Base-by-base conservation (phyloP, 2,113 vertebrate genomes). In the Myocastor coypus region DNA sequence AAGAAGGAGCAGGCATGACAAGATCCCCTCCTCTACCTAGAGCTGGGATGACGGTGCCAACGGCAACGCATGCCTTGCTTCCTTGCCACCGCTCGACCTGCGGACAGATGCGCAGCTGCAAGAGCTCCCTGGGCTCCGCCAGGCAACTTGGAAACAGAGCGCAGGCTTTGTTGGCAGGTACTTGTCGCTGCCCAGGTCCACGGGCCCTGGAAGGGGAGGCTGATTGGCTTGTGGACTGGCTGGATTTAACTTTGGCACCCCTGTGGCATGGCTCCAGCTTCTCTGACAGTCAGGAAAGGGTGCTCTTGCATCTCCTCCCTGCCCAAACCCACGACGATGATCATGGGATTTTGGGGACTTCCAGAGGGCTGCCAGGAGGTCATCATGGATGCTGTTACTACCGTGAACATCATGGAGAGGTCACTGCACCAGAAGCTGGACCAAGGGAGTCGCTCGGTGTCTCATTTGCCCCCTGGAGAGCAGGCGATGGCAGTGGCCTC, bases 1-100 rank as follows among this genome's bases (percentile, higher is more conserved):
- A 61, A 32, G 28, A 69, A 17, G 64, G 13, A 1, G 14, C 1
- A 3, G 71, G 30, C 22, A 42, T 1, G 6, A 37, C 7, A 5
- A 40, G 24, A 37, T 22, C 37, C 42, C 11, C 3, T 24, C 19
- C 5, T 66, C 63, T n/a, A 63, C 66, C 34, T 50, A 92, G 88
- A n/a, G 26, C 0, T 1, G 7, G 64, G n/a, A 40, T 5, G 0
- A 19, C 1, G 22, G 5, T 3, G 46, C 63, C 50, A 37, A 28
- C 7, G 20, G 2, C 2, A 30, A 73, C 0, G 1, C 50, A 34
- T 40, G 6, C 57, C 64, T 12, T 37, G 8, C 63, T 55, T 81
- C 64, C 28, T 11, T 10, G 4, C 73, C 40, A 52, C 13, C 0
- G n/a, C 40, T 71, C 40, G 64, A 73, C 7, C 19, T 7, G 24